These are phyloP conservation scores for Alviniconcha strummeri DNA, from an alignment of 2,888 invertebrate genomes.

Conservation along the genomic window DNA sequence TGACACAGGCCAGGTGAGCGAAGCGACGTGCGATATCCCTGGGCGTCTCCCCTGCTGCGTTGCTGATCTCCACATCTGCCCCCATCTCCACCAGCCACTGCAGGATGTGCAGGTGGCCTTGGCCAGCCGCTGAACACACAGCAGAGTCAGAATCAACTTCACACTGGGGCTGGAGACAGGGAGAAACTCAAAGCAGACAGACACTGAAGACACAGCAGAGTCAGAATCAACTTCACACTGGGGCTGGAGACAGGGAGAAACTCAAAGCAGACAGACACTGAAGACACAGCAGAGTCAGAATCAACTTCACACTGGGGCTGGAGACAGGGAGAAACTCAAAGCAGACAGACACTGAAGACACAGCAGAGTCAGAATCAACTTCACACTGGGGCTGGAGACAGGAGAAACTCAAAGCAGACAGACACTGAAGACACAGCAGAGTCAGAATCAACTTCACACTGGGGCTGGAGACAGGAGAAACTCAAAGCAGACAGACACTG, in stretches of 20 bases:
- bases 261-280: too few relatives aligned
- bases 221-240: too few relatives aligned
- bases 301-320: too few relatives aligned
- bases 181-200: not conserved
- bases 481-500: not conserved
- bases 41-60: conserved; percentile 71
- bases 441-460: too few relatives aligned
- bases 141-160: too few relatives aligned
- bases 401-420: conserved; percentile 40
- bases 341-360: conserved; percentile 49
- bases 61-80: conserved; percentile 69
- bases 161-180: too few relatives aligned
- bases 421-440: conserved; percentile 62
- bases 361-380: not conserved
- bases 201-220: too few relatives aligned
- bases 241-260: too few relatives aligned
- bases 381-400: too few relatives aligned
- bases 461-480: not conserved
- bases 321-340: too few relatives aligned
- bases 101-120: conserved; percentile 72
- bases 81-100: conserved; percentile 74
- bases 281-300: too few relatives aligned
- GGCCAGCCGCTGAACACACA: conserved; percentile 69
- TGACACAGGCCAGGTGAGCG: conserved; percentile 71
- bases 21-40: conserved; percentile 72